Base-by-base conservation (phyloP, 2,113 vertebrate genomes). In the Numida meleagris region DNA sequence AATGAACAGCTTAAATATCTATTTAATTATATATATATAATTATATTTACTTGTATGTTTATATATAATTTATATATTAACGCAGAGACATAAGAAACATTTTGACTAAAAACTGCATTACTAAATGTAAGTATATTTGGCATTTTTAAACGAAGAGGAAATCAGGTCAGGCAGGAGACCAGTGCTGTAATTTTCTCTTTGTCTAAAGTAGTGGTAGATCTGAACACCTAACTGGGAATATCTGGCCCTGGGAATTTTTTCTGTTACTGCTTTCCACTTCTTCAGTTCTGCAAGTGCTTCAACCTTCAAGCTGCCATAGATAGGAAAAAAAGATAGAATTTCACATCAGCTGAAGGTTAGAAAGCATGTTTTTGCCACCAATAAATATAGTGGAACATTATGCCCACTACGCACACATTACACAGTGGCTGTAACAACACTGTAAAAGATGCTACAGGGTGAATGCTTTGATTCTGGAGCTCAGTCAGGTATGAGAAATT, bases 131-230 rank as follows among this genome's bases (percentile, higher is more conserved):
- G 38, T 81, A 33, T 62, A 14, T 63, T 46, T 25, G 19, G 19
- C 4, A 51, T 51, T 65, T 75, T 79, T 71, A 73, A 73, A 40
- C 1, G 2, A 12, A 1, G 5, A 51, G 5, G 19, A 8, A 68
- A 34, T 3, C 31, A 42, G 4, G 6, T 12, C n/a, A 65, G 31
- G 1, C 0, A 1, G 36, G 74, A 62, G 3, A 19, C 11, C 7
- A 63, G 1, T 58, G 55, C 14, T 7, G 34, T 1, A 1, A 3
- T 43, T 74, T 74, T 57, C 8, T 12, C 14, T 12, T 10, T 65
- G 18, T 6, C 16, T 43, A 19, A 73, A 67, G 38, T 36, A 34
- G n/a, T 6, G 12, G 7, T 25, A 43, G 8, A 78, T 10, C 25
- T 33, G 29, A 48, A 5, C 36, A 59, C 27, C 5, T 66, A 70